phyloP scores from a whole-genome alignment of 2,888 invertebrate genomes.

The Saturnia pavonia region DNA sequence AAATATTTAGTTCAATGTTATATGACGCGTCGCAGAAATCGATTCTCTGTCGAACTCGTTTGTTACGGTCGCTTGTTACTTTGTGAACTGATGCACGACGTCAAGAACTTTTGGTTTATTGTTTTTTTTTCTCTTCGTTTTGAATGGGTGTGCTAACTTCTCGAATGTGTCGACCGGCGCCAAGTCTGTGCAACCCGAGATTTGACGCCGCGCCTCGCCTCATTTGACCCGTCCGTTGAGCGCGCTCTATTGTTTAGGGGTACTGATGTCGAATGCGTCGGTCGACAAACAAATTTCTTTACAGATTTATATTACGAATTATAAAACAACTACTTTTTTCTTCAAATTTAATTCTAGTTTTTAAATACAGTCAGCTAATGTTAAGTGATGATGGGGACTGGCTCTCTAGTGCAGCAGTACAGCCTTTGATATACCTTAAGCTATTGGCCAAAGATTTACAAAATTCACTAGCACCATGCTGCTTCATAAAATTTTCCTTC shows the following conservation, averaged over 20 bases:
- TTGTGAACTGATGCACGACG: slow-evolving; percentile 65
- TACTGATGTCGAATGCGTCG: slow-evolving; percentile 58
- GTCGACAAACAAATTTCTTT: slow-evolving; percentile 47
- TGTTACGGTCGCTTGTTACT: slow-evolving; percentile 67
- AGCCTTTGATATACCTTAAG: too few relatives aligned
- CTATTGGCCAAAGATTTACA: neutral
- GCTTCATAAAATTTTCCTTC: neutral
- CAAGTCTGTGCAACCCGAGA: slow-evolving; percentile 75
- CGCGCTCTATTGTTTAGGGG: slow-evolving; percentile 67
- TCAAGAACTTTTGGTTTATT: slow-evolving; percentile 57
- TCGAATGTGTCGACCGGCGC: slow-evolving; percentile 69
- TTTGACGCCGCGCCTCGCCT: slow-evolving; percentile 73
- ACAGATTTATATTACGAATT: neutral
- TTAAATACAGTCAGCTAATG: too few relatives aligned
- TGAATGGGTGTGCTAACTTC: slow-evolving; percentile 68
- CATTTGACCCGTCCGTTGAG: slow-evolving; percentile 71
- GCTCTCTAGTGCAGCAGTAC: too few relatives aligned
- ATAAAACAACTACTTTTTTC: too few relatives aligned
- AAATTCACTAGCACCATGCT: neutral
- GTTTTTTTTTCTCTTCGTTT: slow-evolving; percentile 50
- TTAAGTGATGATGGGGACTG: too few relatives aligned
- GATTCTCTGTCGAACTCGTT: slow-evolving; percentile 49
- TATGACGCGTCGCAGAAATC: slow-evolving; percentile 37
- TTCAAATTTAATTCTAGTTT: too few relatives aligned
- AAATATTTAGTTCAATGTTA: slow-evolving; percentile 23